These are phyloP conservation scores for Sinella curviseta DNA, from an alignment of 1,140 invertebrate species.

Conservation along the genomic window DNA sequence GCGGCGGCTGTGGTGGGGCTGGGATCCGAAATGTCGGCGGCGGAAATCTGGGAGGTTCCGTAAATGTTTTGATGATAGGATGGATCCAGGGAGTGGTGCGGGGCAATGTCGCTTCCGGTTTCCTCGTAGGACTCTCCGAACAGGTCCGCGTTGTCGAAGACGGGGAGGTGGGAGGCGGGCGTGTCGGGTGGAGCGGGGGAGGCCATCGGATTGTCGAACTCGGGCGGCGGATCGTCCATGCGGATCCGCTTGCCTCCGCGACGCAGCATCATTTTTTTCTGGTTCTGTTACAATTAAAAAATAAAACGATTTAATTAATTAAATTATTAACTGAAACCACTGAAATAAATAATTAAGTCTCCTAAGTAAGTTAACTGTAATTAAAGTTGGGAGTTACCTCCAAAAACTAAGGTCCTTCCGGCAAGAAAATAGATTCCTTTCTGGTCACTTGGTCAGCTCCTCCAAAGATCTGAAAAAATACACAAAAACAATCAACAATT, in stretches of 20 bases:
- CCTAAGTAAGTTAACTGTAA: no score
- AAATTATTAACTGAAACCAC: no score
- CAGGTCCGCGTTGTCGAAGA: conserved; percentile 47
- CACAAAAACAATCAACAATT: no score
- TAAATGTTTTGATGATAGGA: conserved; percentile 23
- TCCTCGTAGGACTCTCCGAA: conserved; percentile 32
- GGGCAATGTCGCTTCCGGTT: conserved; percentile 11
- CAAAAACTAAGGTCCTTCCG: no score
- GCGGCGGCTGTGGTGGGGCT: neutral
- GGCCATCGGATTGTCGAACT: conserved; percentile 79
- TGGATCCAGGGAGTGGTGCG: conserved; percentile 20
- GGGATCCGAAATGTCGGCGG: neutral
- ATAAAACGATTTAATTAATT: neutral
- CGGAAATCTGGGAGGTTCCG: neutral
- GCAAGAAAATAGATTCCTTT: no score
- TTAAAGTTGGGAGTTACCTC: no score
- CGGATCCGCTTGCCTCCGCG: conserved; percentile 83
- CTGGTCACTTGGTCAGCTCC: no score
- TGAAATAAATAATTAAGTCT: no score
- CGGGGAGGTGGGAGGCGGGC: conserved; percentile 29
- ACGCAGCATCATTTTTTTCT: conserved; percentile 66
- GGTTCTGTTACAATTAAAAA: neutral
- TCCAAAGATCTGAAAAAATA: no score
- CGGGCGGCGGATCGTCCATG: conserved; percentile 76
- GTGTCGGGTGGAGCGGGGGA: conserved; percentile 59